Percentiles rank a stretch among this genome's conserved stretches.
Evolutionary conservation across 2,797 vertebrate species (phyloP).

Genomic region (Mus spretus): DNA sequence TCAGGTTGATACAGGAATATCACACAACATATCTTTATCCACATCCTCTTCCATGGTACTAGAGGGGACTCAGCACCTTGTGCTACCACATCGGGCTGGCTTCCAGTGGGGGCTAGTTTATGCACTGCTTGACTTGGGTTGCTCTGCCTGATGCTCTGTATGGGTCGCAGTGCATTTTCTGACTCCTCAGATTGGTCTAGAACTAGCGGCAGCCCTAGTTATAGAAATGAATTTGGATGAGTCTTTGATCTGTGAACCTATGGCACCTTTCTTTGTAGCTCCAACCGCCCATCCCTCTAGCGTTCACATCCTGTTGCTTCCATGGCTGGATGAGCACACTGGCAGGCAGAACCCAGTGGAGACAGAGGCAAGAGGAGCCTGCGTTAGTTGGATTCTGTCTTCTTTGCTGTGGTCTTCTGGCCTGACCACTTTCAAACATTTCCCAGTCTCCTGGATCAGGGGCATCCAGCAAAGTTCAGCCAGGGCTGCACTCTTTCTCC

Average conservation of each 20-base stretch:
- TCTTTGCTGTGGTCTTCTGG: not conserved
- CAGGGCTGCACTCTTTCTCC: not conserved
- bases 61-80: too few relatives aligned
- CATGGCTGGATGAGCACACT: not conserved
- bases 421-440: not conserved
- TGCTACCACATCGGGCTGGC: not conserved
- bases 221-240: not conserved
- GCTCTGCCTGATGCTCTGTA: not conserved
- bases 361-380: fast-evolving
- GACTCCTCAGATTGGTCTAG: not conserved
- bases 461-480: not conserved
- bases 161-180: not conserved
- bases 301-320: not conserved
- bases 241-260: not conserved
- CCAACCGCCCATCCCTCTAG: not conserved
- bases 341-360: not conserved
- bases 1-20: not conserved
- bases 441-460: not conserved
- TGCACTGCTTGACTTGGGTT: not conserved
- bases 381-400: not conserved
- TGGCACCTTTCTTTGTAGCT: not conserved
- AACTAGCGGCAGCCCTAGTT: not conserved
- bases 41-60: fast-evolving
- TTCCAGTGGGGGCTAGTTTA: not conserved
- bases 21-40: not conserved